These are phyloP conservation scores for Agrochola circellaris DNA, from an alignment of 2,888 invertebrate species.

Conservation along the genomic window DNA sequence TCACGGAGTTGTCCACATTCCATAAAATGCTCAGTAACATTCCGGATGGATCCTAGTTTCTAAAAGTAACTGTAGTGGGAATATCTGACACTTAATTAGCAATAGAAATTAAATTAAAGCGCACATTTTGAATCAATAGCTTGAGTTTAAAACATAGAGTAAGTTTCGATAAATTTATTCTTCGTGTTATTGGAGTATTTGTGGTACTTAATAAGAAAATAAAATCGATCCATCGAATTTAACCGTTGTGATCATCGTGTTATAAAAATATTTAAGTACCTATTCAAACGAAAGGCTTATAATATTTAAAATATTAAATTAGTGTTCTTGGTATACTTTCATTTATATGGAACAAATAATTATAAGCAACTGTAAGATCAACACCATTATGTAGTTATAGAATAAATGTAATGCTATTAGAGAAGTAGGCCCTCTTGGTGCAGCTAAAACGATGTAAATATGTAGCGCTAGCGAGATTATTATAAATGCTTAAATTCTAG, in stretches of 20 bases:
- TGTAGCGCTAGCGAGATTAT: not conserved
- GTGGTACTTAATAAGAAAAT: not conserved
- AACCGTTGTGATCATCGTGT: not conserved
- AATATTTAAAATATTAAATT: not conserved
- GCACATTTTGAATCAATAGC: conserved; percentile 6
- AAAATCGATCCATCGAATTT: conserved; percentile 11
- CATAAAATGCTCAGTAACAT: not conserved
- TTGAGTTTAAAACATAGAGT: conserved; percentile 3
- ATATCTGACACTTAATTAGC: conserved; percentile 37
- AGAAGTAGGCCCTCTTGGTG: conserved; percentile 23
- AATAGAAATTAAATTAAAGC: not conserved
- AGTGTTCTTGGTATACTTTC: not conserved
- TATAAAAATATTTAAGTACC: not conserved
- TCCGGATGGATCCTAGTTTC: not conserved
- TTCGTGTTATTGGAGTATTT: conserved; percentile 4
- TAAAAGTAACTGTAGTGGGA: conserved; percentile 31
- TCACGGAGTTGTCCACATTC: not conserved
- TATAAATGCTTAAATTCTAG: not conserved
- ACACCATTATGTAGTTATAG: conserved; percentile 39
- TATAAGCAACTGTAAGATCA: conserved; percentile 42
- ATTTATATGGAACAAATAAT: conserved; percentile 6
- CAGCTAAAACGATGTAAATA: conserved; percentile 43
- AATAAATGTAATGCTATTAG: not conserved
- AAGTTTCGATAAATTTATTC: conserved; percentile 19
- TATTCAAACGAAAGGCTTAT: conserved; percentile 2